phyloP scores from a whole-genome alignment of 2,888 invertebrate species.

The Teleogryllus oceanicus region DNA sequence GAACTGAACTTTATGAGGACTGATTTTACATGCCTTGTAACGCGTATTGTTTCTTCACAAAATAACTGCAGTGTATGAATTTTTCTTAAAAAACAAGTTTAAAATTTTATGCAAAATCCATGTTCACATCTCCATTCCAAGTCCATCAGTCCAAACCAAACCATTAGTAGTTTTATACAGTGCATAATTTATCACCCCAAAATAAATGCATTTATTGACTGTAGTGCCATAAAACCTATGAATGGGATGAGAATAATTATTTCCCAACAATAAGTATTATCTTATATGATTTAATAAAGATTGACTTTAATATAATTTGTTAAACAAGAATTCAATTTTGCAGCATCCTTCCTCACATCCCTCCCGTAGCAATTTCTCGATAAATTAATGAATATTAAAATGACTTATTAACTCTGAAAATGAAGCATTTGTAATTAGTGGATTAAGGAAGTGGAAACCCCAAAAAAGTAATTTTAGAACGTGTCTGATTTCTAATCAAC shows the following conservation, averaged over 20 bases:
- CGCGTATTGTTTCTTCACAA: conserved; percentile 11
- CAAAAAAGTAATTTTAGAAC: too few relatives aligned
- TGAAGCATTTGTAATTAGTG: too few relatives aligned
- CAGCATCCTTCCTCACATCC: too few relatives aligned
- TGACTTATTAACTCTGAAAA: too few relatives aligned
- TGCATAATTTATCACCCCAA: neutral
- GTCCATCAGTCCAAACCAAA: neutral
- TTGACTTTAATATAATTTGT: neutral
- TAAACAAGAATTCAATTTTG: too few relatives aligned
- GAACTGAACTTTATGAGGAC: conserved; percentile 6
- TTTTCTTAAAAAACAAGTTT: conserved; percentile 18
- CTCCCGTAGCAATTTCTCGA: too few relatives aligned
- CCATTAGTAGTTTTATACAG: neutral
- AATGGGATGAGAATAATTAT: neutral
- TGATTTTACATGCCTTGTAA: conserved; percentile 18
- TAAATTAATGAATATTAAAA: too few relatives aligned
- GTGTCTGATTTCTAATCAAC: too few relatives aligned
- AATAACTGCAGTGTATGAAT: neutral
- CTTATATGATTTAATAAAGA: neutral
- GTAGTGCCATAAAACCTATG: neutral
- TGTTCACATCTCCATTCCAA: neutral
- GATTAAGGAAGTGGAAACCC: too few relatives aligned
- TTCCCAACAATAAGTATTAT: neutral
- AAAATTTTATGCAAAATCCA: conserved; percentile 10
- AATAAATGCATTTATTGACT: neutral